Conservation (phyloP, 2,888 invertebrate species). For the Syrphus vitripennis region DNA sequence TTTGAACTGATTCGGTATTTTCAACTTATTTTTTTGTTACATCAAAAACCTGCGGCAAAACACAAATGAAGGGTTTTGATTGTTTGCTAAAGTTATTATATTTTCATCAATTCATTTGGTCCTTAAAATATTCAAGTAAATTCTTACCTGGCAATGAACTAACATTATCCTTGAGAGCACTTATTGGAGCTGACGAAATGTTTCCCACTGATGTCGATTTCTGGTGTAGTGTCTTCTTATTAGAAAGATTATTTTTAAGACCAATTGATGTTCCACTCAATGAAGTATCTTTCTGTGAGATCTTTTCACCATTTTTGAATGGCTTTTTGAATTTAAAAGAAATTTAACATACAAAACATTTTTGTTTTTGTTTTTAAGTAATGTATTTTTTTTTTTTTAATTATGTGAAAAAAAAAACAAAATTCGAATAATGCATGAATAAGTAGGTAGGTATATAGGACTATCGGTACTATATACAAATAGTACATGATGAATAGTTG, state of each 20-base stretch:
- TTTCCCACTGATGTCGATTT: constrained; percentile 80
- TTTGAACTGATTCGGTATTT: too few relatives aligned
- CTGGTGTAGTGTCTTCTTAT: constrained; percentile 78
- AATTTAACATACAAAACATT: constrained; percentile 2
- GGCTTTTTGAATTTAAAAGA: constrained; percentile 53
- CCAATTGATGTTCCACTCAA: constrained; percentile 46
- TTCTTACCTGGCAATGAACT: constrained; percentile 84
- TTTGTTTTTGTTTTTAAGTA: background rate
- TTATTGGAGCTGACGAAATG: constrained; percentile 76
- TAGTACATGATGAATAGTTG: constrained; percentile 28
- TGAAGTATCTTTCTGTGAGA: constrained; percentile 55
- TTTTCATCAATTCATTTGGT: background rate
- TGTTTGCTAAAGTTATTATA: too few relatives aligned
- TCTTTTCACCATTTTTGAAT: constrained; percentile 53
- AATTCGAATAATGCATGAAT: constrained; percentile 6
- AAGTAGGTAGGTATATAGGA: too few relatives aligned
- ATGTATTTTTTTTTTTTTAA: constrained; percentile 1
- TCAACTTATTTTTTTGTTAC: too few relatives aligned
- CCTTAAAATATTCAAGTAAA: background rate
- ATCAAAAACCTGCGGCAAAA: too few relatives aligned
- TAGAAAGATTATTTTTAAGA: constrained; percentile 72
- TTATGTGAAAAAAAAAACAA: constrained; percentile 26
- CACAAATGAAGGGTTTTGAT: too few relatives aligned
- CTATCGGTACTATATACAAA: background rate
- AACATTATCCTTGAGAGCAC: constrained; percentile 83